Conservation (phyloP, 2,113 vertebrate genomes). For the Peromyscus leucopus region DNA sequence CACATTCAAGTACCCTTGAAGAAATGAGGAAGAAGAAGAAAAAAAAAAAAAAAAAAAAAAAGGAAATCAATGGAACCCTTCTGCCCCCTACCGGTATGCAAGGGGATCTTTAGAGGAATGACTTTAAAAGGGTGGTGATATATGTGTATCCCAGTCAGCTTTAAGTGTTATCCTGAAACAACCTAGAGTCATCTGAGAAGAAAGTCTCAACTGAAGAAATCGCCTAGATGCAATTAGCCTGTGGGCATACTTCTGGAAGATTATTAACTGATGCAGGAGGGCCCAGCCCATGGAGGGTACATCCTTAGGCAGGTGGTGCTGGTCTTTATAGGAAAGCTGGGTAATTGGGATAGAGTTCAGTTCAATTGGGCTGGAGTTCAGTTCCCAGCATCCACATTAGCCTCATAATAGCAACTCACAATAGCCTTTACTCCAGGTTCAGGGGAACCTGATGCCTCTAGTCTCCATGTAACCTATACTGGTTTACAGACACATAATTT, state of each 20-base stretch:
- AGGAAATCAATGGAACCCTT: background rate
- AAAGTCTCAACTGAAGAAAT: background rate
- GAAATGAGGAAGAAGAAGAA: background rate
- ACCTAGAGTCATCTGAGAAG: background rate
- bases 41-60: background rate
- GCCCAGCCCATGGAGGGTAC: too few species aligned
- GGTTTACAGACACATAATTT: background rate
- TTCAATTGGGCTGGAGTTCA: background rate
- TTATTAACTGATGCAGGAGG: too few species aligned
- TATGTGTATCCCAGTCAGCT: background rate
- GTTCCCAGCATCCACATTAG: background rate
- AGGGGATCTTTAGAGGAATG: background rate
- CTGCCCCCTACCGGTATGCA: conserved; percentile 54
- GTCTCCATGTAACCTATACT: background rate
- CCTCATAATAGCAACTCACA: background rate
- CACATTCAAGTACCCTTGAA: background rate
- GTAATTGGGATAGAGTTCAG: too few species aligned
- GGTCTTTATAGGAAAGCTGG: background rate
- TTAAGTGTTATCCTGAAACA: background rate
- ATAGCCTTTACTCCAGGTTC: background rate
- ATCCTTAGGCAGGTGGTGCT: background rate
- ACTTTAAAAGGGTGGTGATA: background rate
- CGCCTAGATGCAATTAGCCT: background rate
- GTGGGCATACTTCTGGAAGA: background rate
- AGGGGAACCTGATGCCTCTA: background rate